These are phyloP conservation scores for Hydrocynus forskahlii DNA, from an alignment of 2,797 vertebrate species.

Conservation along the genomic window DNA sequence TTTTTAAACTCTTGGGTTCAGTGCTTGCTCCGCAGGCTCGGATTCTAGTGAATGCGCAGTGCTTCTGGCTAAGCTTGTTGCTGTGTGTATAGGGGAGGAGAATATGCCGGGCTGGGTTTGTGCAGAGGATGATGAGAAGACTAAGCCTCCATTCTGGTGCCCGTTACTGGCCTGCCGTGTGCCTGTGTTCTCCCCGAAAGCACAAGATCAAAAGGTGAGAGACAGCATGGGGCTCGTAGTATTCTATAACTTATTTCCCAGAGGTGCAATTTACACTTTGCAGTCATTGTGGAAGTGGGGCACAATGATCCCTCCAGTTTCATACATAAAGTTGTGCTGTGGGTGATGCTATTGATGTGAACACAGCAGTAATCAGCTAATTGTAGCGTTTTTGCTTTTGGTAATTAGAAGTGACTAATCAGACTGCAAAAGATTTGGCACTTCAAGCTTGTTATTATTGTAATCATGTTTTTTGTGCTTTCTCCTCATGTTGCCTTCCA, in stretches of 20 bases:
- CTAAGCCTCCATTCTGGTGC: constrained; percentile 81
- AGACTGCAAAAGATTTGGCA: neutral
- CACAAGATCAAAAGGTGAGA: constrained; percentile 82
- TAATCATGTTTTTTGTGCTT: neutral
- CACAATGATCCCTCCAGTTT: neutral
- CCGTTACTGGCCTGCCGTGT: constrained; percentile 85
- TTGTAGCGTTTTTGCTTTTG: neutral
- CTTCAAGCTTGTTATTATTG: neutral
- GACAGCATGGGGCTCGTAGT: neutral
- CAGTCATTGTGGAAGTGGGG: constrained; percentile 12
- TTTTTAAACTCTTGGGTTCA: constrained; percentile 22
- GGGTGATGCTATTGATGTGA: neutral
- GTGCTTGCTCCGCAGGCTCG: neutral
- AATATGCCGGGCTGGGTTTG: constrained; percentile 88
- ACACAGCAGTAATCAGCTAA: neutral
- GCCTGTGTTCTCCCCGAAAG: constrained; percentile 79
- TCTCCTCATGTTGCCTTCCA: neutral
- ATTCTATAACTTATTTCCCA: constrained; percentile 5
- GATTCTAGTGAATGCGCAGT: constrained; percentile 1
- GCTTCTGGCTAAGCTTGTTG: constrained; percentile 30
- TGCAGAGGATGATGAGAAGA: constrained; percentile 85
- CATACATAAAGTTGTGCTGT: neutral
- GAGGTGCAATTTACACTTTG: constrained; percentile 3
- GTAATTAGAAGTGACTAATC: neutral
- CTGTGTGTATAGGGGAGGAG: constrained; percentile 79